Evolutionary conservation across 2,888 invertebrate species (phyloP).

Genomic region (Abrostola tripartita): DNA sequence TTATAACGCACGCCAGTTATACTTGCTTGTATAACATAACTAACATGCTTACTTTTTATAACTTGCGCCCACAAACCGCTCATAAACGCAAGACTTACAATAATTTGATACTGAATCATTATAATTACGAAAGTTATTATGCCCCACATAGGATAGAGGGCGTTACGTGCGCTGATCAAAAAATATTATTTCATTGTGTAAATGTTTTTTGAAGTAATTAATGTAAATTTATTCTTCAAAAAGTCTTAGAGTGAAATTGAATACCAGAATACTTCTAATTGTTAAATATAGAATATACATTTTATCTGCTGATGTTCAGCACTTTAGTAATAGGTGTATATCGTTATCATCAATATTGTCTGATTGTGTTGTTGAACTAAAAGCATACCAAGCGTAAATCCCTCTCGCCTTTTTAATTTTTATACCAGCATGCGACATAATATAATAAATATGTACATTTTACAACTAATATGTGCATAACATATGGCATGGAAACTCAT

Average conservation of each 20-base stretch:
- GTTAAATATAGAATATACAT: background rate
- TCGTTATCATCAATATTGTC: no score
- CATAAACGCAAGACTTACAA: slow-evolving; percentile 63
- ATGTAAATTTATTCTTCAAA: slow-evolving; percentile 7
- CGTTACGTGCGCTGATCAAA: slow-evolving; percentile 49
- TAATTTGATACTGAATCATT: slow-evolving; percentile 73
- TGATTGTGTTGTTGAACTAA: no score
- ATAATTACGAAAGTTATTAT: slow-evolving; percentile 65
- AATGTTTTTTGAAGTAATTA: slow-evolving; percentile 40
- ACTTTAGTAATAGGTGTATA: no score
- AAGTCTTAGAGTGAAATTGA: slow-evolving; percentile 1
- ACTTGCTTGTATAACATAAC: background rate
- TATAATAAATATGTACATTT: no score
- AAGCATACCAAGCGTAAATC: no score
- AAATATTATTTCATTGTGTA: slow-evolving; percentile 44
- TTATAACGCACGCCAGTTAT: no score
- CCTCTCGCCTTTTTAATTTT: no score
- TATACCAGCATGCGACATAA: no score
- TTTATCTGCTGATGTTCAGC: no score
- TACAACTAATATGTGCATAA: no score
- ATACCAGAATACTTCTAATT: background rate
- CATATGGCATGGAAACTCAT: no score
- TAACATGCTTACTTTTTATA: background rate
- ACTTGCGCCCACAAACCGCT: slow-evolving; percentile 11
- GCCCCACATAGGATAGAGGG: slow-evolving; percentile 59